Percentiles rank a stretch among this genome's conserved stretches.
These are phyloP conservation scores for Jordanella pulchra DNA, from an alignment of 2,797 vertebrate species.

Conservation along the genomic window DNA sequence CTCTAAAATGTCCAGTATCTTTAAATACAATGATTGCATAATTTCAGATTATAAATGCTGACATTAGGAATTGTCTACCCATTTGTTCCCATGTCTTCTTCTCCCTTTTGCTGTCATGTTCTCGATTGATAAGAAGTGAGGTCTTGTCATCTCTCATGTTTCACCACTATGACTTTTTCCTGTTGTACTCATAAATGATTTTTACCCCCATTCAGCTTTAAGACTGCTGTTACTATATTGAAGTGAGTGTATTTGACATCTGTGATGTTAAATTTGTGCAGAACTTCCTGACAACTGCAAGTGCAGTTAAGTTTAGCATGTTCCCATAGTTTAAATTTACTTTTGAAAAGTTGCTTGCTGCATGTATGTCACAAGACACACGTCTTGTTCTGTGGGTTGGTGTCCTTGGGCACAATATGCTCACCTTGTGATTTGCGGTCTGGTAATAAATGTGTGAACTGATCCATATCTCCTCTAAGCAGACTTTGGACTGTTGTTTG, in stretches of 20 bases:
- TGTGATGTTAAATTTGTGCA: slow-evolving; percentile 28
- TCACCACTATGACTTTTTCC: slow-evolving; percentile 41
- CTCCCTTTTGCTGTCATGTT: slow-evolving; percentile 4
- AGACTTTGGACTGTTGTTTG: slow-evolving; percentile 23
- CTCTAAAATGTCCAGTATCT: background rate
- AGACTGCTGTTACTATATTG: slow-evolving; percentile 10
- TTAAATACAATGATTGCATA: background rate
- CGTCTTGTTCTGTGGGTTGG: slow-evolving; percentile 16
- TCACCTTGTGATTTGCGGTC: slow-evolving; percentile 56
- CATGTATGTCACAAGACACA: background rate
- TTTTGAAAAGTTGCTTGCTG: background rate
- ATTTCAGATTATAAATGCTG: background rate
- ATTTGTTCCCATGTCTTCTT: background rate
- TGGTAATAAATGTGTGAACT: slow-evolving; percentile 71
- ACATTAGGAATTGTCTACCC: background rate
- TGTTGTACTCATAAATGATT: slow-evolving; percentile 45
- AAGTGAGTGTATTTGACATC: slow-evolving; percentile 28
- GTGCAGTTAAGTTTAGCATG: slow-evolving; percentile 23
- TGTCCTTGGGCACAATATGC: slow-evolving; percentile 57
- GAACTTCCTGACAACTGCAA: slow-evolving; percentile 39
- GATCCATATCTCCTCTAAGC: slow-evolving; percentile 62
- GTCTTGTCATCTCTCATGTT: slow-evolving; percentile 56
- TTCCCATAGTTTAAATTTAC: background rate
- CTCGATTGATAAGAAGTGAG: slow-evolving; percentile 55
- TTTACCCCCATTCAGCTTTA: slow-evolving; percentile 14